Evolutionary conservation across 2,113 vertebrate species (phyloP), one percentile per base, ranked within the genome.

Genomic region (Corythaixoides concolor): DNA sequence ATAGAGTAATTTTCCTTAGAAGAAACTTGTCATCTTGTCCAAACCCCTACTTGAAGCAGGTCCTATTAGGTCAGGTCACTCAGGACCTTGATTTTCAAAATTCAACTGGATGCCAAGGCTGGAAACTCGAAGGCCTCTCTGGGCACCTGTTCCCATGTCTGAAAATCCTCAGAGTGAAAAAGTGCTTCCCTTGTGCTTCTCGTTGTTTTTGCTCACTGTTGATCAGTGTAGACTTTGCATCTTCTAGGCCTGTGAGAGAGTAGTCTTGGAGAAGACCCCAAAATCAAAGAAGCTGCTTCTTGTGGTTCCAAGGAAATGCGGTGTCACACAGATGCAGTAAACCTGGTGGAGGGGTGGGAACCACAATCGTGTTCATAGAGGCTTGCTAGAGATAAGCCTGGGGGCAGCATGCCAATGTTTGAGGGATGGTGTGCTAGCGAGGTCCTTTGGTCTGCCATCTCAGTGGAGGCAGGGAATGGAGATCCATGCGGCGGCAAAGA

Each of bases 141-240:
- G 28, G n/a, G 64, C 20, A 67, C 56, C 23, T 66, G 4, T 74
- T 89, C 49, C 50, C 9, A 2, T 23, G 8, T 35, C n/a, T 90
- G 58, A 68, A 53, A 27, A 41, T 62, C 30, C 41, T 93, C 59
- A 47, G 55, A 76, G 22, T n/a, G 22, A 39, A 59, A 70, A 89
- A 55, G 5, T 37, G 12, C 32, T 59, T 78, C 47, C 23, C 37
- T 75, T 22, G 37, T 70, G 27, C 32, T 79, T 78, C 33, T 64
- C 0, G 0, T 26, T 77, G 41, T 55, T 88, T 11, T 39, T 82
- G 19, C 56, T 75, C 7, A 1, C 53, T 82, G 62, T 64, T 6
- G 0, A 2, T 72, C n/a, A 33, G 17, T 52, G 35, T 0, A 0
- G 62, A 32, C 39, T 80, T 78, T 67, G 28, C 43, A 50, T 91